These are phyloP conservation scores for Phainopepla nitens DNA, from an alignment of 2,113 vertebrate genomes.

Conservation along the genomic window DNA sequence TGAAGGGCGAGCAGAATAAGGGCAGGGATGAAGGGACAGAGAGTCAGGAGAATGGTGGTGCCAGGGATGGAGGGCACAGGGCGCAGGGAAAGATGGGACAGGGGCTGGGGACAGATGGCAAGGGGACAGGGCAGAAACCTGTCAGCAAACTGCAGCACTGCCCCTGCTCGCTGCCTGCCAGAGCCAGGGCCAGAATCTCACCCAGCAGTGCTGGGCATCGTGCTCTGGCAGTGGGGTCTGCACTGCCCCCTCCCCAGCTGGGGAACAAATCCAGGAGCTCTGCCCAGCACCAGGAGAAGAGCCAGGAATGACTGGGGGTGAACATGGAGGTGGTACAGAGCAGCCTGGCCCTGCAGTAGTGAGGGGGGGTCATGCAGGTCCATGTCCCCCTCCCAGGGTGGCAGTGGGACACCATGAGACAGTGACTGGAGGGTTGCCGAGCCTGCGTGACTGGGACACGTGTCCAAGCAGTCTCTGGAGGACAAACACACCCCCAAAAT, in stretches of 20 bases:
- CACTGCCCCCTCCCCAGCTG: rapidly evolving
- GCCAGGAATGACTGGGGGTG: background rate
- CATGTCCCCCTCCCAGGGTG: background rate
- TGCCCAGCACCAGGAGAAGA: background rate
- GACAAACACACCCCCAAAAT: background rate
- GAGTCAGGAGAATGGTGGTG: background rate
- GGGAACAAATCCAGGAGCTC: background rate
- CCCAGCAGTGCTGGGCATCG: rapidly evolving
- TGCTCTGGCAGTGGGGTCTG: background rate
- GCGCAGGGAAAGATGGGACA: background rate
- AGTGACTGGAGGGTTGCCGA: background rate
- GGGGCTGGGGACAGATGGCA: background rate
- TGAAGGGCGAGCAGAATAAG: too few species aligned
- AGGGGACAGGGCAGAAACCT: background rate
- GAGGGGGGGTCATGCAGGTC: background rate
- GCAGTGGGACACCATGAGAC: background rate
- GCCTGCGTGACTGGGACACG: rapidly evolving
- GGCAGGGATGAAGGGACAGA: background rate
- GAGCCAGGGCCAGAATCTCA: background rate
- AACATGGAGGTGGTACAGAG: background rate
- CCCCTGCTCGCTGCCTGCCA: background rate
- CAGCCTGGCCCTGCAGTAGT: rapidly evolving
- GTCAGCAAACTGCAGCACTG: background rate
- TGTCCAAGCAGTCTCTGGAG: background rate
- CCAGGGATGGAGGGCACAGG: background rate